A percentile compares a stretch with the other conserved stretches of the same genome.
These are phyloP conservation scores for Pseudomyrmex cubaensis DNA, from an alignment of 1,140 invertebrate genomes.

Conservation along the genomic window DNA sequence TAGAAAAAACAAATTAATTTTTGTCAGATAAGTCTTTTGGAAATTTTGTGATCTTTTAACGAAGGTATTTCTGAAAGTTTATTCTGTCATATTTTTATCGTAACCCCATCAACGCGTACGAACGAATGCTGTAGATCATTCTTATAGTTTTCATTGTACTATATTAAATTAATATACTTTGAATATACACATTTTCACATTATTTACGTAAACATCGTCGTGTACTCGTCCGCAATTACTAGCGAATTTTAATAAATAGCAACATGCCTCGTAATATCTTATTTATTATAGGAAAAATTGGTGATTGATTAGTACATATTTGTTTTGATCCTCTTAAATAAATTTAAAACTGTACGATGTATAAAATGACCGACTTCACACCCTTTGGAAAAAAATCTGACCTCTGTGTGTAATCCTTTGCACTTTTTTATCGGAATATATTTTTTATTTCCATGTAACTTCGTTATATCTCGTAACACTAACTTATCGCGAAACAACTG, in stretches of 20 bases:
- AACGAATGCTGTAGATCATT: conserved; percentile 55
- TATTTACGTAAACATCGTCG: conserved; percentile 68
- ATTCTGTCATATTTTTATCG: conserved; percentile 2
- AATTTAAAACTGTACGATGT: conserved; percentile 66
- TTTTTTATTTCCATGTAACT: neutral
- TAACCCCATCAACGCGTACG: conserved; percentile 50
- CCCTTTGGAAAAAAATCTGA: conserved; percentile 33
- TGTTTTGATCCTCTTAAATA: conserved; percentile 70
- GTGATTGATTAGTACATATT: conserved; percentile 71
- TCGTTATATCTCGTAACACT: neutral
- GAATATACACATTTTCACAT: conserved; percentile 64
- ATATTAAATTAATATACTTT: conserved; percentile 68
- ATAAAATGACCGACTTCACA: conserved; percentile 37
- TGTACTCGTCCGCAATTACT: conserved; percentile 70
- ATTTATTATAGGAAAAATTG: conserved; percentile 76
- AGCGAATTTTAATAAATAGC: conserved; percentile 70
- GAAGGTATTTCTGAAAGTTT: conserved; percentile 13
- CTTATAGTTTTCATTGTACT: conserved; percentile 45
- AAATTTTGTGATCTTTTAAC: conserved; percentile 23
- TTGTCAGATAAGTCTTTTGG: neutral
- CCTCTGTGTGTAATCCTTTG: conserved; percentile 31
- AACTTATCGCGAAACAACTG: neutral
- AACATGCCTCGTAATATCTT: conserved; percentile 68
- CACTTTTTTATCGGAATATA: neutral
- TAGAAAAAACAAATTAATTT: neutral